Percentiles rank a stretch among this genome's conserved stretches.
phyloP scores from a whole-genome alignment of 2,797 vertebrate species.

The Scyliorhinus canicula region DNA sequence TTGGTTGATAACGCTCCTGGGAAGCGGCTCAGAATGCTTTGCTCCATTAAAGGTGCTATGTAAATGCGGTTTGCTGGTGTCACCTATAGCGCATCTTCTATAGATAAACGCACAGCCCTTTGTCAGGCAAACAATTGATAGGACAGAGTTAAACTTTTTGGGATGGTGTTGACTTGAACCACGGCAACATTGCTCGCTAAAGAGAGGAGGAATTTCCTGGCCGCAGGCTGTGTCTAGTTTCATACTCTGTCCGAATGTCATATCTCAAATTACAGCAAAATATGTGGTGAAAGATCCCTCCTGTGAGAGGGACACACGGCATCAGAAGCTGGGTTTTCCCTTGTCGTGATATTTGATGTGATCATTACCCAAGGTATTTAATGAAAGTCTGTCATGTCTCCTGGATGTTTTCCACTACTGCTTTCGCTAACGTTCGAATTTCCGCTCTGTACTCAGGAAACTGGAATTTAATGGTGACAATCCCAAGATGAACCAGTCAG shows the following conservation, averaged over 20 bases:
- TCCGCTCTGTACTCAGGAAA: neutral
- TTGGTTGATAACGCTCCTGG: neutral
- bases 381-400: neutral
- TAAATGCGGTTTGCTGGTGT: neutral
- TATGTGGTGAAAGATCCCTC: neutral
- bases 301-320: neutral
- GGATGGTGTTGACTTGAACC: neutral
- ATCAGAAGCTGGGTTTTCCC: neutral
- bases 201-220: conserved; percentile 1
- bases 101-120: neutral
- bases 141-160: neutral
- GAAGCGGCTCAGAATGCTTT: neutral
- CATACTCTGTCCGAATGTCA: neutral
- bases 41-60: neutral
- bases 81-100: neutral
- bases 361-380: neutral
- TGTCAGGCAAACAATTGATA: neutral
- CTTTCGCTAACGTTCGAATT: neutral
- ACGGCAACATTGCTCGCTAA: neutral
- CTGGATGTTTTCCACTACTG: neutral
- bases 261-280: neutral
- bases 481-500: neutral
- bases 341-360: neutral
- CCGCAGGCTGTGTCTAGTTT: neutral
- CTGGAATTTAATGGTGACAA: neutral